Base-by-base conservation (phyloP, 2,113 vertebrate genomes). In the Hippocampus comes region DNA sequence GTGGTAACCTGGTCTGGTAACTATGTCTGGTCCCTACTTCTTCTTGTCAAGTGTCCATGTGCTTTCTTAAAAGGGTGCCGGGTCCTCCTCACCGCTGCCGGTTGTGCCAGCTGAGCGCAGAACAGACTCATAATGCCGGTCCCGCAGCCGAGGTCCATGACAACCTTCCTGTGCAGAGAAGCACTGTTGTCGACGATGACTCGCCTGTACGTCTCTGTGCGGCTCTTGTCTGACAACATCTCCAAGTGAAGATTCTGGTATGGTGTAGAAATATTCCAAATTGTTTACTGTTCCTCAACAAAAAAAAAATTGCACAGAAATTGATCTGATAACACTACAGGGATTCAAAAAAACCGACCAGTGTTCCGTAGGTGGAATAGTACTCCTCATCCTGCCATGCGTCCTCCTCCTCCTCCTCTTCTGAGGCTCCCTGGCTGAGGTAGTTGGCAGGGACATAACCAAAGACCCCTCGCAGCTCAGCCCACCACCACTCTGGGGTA, bases 381-480 rank as follows among this genome's bases (percentile, higher is more conserved):
- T 94, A 94, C 48, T 94, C 94, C 5, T 94, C 91, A 14, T 94
- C 92, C 78, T 94, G 93, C 94, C 94, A 95, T 0, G 90, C 87
- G 61, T 94, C 94, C 60, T 92, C 78, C 9, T 78, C 74, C 10
- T 90, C 90, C 5, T 87, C 85, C 1, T 57, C 87, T 71, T 79
- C 65, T 3, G 82, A 89, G 5, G 83, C 83, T 3, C 25, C 70
- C 25, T 65, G 77, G 9, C 71, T 77, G 0, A 95, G 74, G 67
- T 92, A 86, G 75, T 83, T 86, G 0, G 91, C 91, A 0, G 94
- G 94, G 2, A 91, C 90, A 69, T 94, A 95, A 25, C 94, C 93
- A 9, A 72, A 85, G 59, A 73, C 49, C 76, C 90, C 30, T 48
- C 68, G 48, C 2, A 88, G 83, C 78, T 93, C 92, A 0, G 91